Evolutionary conservation across 2,113 vertebrate genomes (phyloP).

Genomic region (Tapirus terrestris): DNA sequence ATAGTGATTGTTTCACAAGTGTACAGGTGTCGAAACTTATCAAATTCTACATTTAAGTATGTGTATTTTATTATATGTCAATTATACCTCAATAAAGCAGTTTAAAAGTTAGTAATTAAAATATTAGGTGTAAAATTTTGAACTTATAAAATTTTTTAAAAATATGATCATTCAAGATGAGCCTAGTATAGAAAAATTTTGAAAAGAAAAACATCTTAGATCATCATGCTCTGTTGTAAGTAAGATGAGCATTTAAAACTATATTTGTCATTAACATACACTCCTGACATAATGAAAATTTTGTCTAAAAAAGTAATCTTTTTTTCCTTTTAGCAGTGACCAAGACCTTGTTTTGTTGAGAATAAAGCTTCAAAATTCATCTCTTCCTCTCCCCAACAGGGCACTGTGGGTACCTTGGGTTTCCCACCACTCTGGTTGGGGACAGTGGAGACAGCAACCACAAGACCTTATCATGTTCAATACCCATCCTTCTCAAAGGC

Average conservation of each 20-base stretch:
- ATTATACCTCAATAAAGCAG: neutral
- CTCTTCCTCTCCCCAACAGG: neutral
- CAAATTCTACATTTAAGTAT: neutral
- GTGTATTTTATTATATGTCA: neutral
- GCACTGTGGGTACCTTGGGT: neutral
- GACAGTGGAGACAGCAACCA: neutral
- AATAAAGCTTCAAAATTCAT: neutral
- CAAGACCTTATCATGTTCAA: neutral
- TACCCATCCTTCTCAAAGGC: neutral
- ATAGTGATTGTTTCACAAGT: neutral
- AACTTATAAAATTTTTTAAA: neutral
- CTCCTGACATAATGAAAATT: neutral
- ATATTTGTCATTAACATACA: neutral
- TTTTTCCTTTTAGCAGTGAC: neutral
- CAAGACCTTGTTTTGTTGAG: neutral
- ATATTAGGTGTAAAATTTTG: neutral
- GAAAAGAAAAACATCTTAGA: conserved; percentile 35
- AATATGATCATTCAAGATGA: neutral
- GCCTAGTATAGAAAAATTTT: neutral
- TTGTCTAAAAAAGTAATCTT: neutral
- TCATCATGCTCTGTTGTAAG: neutral
- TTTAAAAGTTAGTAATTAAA: neutral
- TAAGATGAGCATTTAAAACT: neutral
- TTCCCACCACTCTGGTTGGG: neutral
- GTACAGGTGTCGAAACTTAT: neutral